A percentile compares a stretch with the other conserved stretches of the same genome.
phyloP scores from a whole-genome alignment of 2,113 vertebrate species.

The Psophia crepitans region DNA sequence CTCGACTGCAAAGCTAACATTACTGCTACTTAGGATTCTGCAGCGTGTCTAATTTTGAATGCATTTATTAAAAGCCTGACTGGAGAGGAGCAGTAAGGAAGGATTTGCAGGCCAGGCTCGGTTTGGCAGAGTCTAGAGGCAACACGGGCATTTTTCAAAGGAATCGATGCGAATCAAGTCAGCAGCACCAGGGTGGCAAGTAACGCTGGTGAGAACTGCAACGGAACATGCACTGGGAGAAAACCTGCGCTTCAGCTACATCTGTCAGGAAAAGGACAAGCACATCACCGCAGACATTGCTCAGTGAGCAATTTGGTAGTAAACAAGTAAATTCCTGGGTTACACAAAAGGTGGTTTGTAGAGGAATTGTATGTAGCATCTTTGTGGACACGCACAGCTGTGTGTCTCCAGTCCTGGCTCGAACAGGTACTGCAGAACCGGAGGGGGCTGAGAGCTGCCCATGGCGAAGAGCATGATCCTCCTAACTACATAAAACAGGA shows the following conservation, averaged over 20 bases:
- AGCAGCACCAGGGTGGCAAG: not conserved
- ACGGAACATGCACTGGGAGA: not conserved
- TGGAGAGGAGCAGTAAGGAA: not conserved
- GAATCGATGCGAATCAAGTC: not conserved
- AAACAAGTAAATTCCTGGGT: not conserved
- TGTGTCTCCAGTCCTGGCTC: not conserved
- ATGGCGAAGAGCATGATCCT: not conserved
- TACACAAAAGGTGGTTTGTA: not conserved
- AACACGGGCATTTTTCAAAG: not conserved
- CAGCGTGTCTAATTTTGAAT: not conserved
- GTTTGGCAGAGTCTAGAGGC: not conserved
- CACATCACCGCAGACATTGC: not conserved
- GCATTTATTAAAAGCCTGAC: not conserved
- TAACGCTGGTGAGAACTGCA: not conserved
- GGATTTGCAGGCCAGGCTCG: not conserved
- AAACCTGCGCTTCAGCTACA: not conserved
- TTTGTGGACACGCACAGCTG: not conserved
- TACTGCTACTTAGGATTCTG: not conserved
- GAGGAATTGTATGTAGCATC: not conserved
- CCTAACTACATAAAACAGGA: not conserved
- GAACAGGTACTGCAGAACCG: not conserved
- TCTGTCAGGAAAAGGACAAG: not conserved
- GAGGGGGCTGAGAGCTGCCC: not conserved
- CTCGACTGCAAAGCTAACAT: not conserved
- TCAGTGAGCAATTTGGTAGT: not conserved